These are phyloP conservation scores for Petrosia ficiformis DNA, from an alignment of 37 sponge, comb jelly and placozoan genomes.

Conservation along the genomic window DNA sequence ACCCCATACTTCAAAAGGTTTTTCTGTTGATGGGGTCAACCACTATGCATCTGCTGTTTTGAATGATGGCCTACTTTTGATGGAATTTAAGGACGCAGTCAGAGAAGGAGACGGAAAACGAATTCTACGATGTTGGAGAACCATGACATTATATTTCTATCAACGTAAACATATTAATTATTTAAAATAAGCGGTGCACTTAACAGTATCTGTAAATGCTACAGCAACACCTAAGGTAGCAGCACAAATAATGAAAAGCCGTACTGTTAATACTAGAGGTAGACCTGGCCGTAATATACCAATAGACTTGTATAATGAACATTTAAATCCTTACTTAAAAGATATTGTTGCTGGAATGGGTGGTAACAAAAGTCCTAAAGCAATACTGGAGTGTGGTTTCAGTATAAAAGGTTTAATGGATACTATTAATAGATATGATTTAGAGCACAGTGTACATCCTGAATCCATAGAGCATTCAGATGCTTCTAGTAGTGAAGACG, in stretches of 20 bases:
- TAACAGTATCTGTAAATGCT: constrained; percentile 20
- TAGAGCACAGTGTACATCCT: background rate
- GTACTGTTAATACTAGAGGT: constrained; percentile 26
- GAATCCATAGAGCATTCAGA: constrained; percentile 7
- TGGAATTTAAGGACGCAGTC: constrained; percentile 45
- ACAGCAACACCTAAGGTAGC: constrained; percentile 32
- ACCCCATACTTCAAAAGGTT: background rate
- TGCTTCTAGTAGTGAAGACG: constrained; percentile 5
- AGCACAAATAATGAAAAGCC: constrained; percentile 34
- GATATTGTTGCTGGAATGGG: constrained; percentile 33
- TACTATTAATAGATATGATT: constrained; percentile 18
- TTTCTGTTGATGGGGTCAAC: constrained; percentile 17
- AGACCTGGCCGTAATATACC: constrained; percentile 44
- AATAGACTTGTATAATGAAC: constrained; percentile 42
- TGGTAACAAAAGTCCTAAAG: constrained; percentile 20
- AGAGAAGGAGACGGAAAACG: constrained; percentile 44
- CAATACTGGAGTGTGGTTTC: constrained; percentile 32
- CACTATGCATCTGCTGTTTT: constrained; percentile 25
- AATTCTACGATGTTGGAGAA: constrained; percentile 48
- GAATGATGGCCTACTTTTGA: constrained; percentile 39
- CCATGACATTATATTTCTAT: constrained; percentile 28
- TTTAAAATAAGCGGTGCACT: constrained; percentile 16
- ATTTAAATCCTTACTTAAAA: constrained; percentile 33
- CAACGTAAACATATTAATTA: constrained; percentile 28
- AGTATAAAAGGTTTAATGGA: constrained; percentile 13